Percentiles rank a stretch among this genome's conserved stretches.
Conservation (phyloP, 2,113 vertebrate species). For the Lepus timidus region DNA sequence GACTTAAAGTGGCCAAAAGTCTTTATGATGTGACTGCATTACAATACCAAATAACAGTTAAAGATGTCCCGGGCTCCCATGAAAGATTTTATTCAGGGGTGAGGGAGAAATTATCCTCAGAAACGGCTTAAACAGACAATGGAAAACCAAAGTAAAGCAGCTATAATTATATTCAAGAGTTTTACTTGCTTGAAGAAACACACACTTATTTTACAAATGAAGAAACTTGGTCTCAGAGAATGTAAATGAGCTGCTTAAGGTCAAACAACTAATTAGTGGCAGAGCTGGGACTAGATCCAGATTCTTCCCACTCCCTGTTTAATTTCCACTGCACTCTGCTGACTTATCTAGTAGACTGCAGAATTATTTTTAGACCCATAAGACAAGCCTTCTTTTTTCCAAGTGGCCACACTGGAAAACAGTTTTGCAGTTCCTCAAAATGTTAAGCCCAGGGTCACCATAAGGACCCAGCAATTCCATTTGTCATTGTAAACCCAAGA, state of each 20-base stretch:
- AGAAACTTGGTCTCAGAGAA: constrained; percentile 59
- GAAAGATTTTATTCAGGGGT: neutral
- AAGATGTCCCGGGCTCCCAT: neutral
- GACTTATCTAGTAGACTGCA: neutral
- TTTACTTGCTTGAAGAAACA: constrained; percentile 69
- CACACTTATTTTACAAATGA: constrained; percentile 61
- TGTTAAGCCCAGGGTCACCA: neutral
- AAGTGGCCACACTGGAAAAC: neutral
- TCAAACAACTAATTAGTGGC: constrained; percentile 74
- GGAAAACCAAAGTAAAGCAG: constrained; percentile 20
- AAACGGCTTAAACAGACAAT: constrained; percentile 47
- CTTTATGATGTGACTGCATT: neutral
- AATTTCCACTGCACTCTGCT: constrained; percentile 47
- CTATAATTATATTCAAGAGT: constrained; percentile 65
- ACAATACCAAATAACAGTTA: neutral
- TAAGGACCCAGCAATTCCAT: neutral
- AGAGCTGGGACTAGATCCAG: constrained; percentile 46
- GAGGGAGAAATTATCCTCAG: neutral
- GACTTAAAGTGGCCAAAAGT: neutral
- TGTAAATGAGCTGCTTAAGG: constrained; percentile 77
- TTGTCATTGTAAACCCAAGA: neutral
- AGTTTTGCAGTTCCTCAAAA: neutral
- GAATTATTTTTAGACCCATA: constrained; percentile 53
- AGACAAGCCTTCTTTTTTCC: neutral
- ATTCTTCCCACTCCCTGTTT: neutral